Evolutionary conservation across 2,113 vertebrate genomes (phyloP).

Genomic region (Bagarius yarrelli): DNA sequence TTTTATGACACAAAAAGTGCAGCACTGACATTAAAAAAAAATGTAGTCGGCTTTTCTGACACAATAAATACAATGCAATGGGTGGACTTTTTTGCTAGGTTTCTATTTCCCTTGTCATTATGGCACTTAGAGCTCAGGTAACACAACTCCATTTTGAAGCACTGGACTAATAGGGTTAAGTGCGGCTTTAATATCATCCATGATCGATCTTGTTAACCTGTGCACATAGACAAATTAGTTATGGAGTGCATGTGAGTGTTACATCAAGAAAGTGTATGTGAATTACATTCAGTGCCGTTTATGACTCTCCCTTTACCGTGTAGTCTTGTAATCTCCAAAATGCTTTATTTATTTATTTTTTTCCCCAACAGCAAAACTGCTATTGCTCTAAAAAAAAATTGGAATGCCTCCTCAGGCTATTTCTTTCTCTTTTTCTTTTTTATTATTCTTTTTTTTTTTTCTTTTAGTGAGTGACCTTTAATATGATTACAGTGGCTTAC

Average conservation of each 20-base stretch:
- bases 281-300: conserved; percentile 13
- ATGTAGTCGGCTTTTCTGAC: conserved; percentile 27
- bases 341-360: conserved; percentile 15
- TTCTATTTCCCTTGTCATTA: conserved; percentile 22
- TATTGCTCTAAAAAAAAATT: conserved; percentile 3
- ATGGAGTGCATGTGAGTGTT: conserved; percentile 30
- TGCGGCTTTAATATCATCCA: conserved; percentile 45
- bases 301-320: conserved; percentile 16
- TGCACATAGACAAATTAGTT: conserved; percentile 42
- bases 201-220: conserved; percentile 52
- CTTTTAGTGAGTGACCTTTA: conserved; percentile 31
- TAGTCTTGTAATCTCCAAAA: neutral
- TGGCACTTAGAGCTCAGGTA: conserved; percentile 43
- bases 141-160: conserved; percentile 43
- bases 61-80: conserved; percentile 12
- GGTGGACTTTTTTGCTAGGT: conserved; percentile 20
- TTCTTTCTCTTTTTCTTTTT: neutral
- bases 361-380: conserved; percentile 1
- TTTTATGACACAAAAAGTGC: conserved; percentile 18
- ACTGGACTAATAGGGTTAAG: conserved; percentile 43
- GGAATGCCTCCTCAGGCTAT: conserved; percentile 23
- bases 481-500: conserved; percentile 21
- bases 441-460: neutral
- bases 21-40: conserved; percentile 4
- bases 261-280: conserved; percentile 26